Evolutionary conservation across 2,888 invertebrate genomes (phyloP).

Genomic region (Polia nebulosa): DNA sequence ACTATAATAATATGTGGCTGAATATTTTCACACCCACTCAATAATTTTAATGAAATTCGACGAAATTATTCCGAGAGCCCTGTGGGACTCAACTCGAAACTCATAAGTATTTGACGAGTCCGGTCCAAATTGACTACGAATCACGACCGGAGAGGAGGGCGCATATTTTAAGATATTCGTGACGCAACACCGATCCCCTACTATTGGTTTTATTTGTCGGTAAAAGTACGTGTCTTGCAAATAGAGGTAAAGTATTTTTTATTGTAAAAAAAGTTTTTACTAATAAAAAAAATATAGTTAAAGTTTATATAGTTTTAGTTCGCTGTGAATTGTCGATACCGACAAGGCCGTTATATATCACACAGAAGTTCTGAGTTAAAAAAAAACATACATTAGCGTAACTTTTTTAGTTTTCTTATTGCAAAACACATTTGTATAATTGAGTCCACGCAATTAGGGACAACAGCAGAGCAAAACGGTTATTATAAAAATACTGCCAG

Average conservation of each 20-base stretch:
- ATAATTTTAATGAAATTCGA: slow-evolving; percentile 19
- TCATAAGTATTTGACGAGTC: slow-evolving; percentile 50
- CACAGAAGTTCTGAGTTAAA: too few relatives aligned
- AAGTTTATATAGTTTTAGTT: too few relatives aligned
- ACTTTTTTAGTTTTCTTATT: neutral
- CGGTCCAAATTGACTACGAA: slow-evolving; percentile 42
- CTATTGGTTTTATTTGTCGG: slow-evolving; percentile 15
- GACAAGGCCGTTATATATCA: too few relatives aligned
- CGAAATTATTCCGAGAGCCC: slow-evolving; percentile 29
- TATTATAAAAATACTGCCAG: slow-evolving; percentile 6
- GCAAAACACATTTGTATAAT: neutral
- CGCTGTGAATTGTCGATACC: too few relatives aligned
- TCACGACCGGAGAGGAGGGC: slow-evolving; percentile 15
- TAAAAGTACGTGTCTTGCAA: neutral
- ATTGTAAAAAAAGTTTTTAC: too few relatives aligned
- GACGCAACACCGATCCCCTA: slow-evolving; percentile 52
- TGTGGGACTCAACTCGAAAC: slow-evolving; percentile 14
- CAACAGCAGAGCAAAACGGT: neutral
- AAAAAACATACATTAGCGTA: neutral
- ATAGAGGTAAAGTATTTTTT: too few relatives aligned
- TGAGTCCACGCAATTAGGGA: slow-evolving; percentile 10
- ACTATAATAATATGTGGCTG: neutral
- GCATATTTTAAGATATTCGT: slow-evolving; percentile 46
- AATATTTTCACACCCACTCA: slow-evolving; percentile 2
- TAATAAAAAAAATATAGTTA: too few relatives aligned